phyloP scores from a whole-genome alignment of 2,797 vertebrate species.

The Caiman crocodilus region DNA sequence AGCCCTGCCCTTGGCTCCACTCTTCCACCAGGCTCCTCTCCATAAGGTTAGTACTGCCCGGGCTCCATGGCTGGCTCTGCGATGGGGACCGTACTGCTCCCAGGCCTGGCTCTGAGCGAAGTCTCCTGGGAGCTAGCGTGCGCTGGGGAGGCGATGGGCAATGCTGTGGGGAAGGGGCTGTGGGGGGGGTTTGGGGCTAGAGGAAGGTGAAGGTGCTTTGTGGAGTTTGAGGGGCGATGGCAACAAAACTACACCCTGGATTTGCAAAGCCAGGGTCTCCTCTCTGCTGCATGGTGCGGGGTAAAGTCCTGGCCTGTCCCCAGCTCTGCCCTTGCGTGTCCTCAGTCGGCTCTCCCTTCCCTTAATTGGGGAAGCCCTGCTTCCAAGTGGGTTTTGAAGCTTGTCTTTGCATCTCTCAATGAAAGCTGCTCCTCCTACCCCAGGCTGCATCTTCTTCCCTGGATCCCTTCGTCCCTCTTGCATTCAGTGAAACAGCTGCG shows the following conservation, averaged over 20 bases:
- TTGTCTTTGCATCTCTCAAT: not conserved
- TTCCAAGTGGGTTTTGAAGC: rapidly evolving
- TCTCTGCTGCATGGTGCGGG: no score
- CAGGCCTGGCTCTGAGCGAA: not conserved
- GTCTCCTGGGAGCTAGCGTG: not conserved
- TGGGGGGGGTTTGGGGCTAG: not conserved
- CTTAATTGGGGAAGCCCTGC: rapidly evolving
- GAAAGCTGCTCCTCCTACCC: not conserved
- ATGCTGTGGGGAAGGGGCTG: rapidly evolving
- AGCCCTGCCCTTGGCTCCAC: not conserved
- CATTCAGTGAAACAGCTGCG: not conserved
- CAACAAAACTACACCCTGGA: rapidly evolving
- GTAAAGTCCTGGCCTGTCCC: not conserved
- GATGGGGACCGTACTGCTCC: rapidly evolving
- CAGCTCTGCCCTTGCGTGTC: not conserved
- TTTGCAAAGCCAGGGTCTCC: rapidly evolving
- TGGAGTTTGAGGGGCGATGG: rapidly evolving
- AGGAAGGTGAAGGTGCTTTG: rapidly evolving
- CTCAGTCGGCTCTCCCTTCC: not conserved
- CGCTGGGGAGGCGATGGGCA: rapidly evolving
- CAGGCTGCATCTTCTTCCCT: not conserved
- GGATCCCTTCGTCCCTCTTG: not conserved
- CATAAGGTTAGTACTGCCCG: not conserved
- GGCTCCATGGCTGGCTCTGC: not conserved
- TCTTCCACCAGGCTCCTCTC: not conserved